A percentile compares a stretch with the other conserved stretches of the same genome.
Evolutionary conservation across 1,140 invertebrate genomes (phyloP).

Genomic region (Hesperophylax magnus): DNA sequence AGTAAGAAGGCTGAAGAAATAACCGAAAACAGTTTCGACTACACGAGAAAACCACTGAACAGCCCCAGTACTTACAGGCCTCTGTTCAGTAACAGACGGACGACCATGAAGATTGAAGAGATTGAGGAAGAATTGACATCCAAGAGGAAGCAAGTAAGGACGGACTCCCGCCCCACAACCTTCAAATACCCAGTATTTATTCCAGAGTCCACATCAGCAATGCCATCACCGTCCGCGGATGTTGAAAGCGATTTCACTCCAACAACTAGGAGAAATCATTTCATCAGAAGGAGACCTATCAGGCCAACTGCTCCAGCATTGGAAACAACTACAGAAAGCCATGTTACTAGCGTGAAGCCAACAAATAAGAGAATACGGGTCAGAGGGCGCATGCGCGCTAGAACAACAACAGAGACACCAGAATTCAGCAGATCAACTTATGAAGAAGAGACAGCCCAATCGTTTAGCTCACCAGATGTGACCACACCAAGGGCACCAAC

Average conservation of each 20-base stretch:
- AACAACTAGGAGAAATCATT: slow-evolving; percentile 51
- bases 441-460: slow-evolving; percentile 55
- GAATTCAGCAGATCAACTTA: slow-evolving; percentile 40
- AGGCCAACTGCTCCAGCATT: slow-evolving; percentile 50
- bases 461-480: slow-evolving; percentile 26
- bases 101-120: slow-evolving; percentile 70
- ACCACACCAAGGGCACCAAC: slow-evolving; percentile 42
- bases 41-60: slow-evolving; percentile 55
- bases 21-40: slow-evolving; percentile 33
- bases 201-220: slow-evolving; percentile 48
- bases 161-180: slow-evolving; percentile 44
- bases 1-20: slow-evolving; percentile 45
- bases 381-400: slow-evolving; percentile 57
- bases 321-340: slow-evolving; percentile 42
- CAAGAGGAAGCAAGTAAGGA: slow-evolving; percentile 57
- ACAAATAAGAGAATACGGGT: slow-evolving; percentile 50
- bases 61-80: slow-evolving; percentile 68
- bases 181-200: slow-evolving; percentile 55
- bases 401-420: slow-evolving; percentile 53
- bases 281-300: slow-evolving; percentile 51
- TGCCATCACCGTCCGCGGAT: slow-evolving; percentile 7
- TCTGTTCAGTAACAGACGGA: slow-evolving; percentile 65
- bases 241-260: slow-evolving; percentile 39
- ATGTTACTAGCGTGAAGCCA: slow-evolving; percentile 44
- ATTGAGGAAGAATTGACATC: slow-evolving; percentile 69